Evolutionary conservation across 2,113 vertebrate species (phyloP).

Genomic region (Rhynchomys soricoides): DNA sequence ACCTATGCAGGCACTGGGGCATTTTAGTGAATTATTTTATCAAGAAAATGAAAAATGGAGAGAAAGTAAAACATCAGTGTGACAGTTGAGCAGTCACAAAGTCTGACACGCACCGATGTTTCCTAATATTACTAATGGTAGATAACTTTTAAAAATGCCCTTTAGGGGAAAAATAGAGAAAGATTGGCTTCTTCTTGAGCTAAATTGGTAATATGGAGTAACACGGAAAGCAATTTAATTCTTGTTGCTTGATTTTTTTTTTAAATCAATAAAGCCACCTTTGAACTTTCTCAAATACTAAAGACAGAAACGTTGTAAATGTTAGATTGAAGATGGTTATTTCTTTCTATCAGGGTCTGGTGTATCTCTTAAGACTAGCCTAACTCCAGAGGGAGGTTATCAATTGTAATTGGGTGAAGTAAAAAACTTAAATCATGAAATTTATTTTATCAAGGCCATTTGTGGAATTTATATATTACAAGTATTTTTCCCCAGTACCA

Average conservation of each 20-base stretch:
- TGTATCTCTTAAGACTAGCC: neutral
- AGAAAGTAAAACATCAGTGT: slow-evolving; percentile 34
- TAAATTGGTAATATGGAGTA: neutral
- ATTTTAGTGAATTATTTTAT: slow-evolving; percentile 13
- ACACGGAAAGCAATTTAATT: neutral
- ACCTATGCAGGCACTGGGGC: neutral
- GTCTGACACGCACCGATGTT: neutral
- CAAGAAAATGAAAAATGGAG: slow-evolving; percentile 4
- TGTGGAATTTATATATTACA: neutral
- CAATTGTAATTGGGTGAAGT: neutral
- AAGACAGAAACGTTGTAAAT: neutral
- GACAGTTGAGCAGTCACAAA: neutral
- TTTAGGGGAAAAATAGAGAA: neutral
- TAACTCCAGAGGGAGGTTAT: neutral
- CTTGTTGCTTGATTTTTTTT: neutral
- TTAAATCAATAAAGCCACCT: neutral
- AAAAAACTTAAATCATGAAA: neutral
- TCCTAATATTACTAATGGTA: neutral
- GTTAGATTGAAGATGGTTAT: neutral
- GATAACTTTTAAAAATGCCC: neutral
- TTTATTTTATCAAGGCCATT: neutral
- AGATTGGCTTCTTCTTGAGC: neutral
- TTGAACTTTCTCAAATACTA: neutral
- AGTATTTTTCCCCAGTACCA: neutral
- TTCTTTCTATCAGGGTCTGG: neutral